Conservation (phyloP, 2,113 vertebrate genomes). For the Xiphophorus maculatus region DNA sequence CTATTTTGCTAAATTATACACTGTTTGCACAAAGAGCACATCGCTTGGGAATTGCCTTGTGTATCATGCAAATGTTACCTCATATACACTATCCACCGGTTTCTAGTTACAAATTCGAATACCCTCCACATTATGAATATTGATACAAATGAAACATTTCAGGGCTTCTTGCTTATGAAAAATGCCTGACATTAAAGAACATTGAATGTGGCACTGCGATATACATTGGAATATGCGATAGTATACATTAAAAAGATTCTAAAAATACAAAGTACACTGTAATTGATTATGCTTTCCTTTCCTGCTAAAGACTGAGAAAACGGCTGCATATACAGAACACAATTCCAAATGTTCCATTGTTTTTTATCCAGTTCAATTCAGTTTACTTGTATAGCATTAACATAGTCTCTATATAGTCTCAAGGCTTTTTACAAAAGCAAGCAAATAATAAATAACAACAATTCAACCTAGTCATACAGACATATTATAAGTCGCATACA, state of each 20-base stretch:
- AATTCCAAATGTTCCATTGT: too few species aligned
- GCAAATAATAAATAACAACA: too few species aligned
- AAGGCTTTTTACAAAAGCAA: too few species aligned
- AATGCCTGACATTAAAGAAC: not conserved
- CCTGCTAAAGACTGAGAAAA: too few species aligned
- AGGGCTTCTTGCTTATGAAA: not conserved
- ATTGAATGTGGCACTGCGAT: constrained; percentile 7
- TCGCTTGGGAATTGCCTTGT: constrained; percentile 56
- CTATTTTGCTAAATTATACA: constrained; percentile 63
- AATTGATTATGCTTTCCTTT: too few species aligned
- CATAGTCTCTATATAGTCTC: too few species aligned
- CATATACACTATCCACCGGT: constrained; percentile 25
- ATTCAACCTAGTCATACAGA: too few species aligned
- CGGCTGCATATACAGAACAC: too few species aligned
- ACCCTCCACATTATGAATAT: constrained; percentile 38
- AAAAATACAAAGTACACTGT: not conserved
- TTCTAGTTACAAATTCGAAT: constrained; percentile 35
- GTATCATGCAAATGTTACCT: constrained; percentile 60
- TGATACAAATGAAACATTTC: constrained; percentile 36
- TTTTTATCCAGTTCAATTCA: too few species aligned
- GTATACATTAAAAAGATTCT: not conserved
- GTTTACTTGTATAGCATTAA: too few species aligned
- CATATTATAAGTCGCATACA: too few species aligned
- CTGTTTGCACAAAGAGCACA: constrained; percentile 65
- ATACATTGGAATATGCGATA: not conserved